Conservation (phyloP, 1,140 invertebrate genomes). For the Orius insidiosus region DNA sequence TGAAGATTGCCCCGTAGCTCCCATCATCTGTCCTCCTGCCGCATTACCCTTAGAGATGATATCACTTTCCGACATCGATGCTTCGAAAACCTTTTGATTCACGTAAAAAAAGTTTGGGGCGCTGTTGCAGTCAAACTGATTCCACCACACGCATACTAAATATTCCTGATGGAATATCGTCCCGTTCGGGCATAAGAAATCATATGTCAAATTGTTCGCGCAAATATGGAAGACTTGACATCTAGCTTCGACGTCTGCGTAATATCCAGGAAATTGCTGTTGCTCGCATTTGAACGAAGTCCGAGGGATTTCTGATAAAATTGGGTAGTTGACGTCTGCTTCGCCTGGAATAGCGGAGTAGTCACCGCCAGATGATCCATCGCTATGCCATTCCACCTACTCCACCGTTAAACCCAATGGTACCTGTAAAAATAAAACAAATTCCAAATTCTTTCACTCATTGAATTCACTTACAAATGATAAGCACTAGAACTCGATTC, state of each 20-base stretch:
- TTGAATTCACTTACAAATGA: too few relatives aligned
- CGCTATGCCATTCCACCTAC: conserved; percentile 18
- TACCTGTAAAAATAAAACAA: conserved; percentile 6
- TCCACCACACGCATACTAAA: conserved; percentile 80
- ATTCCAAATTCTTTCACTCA: too few relatives aligned
- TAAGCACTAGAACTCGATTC: too few relatives aligned
- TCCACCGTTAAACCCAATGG: conserved; percentile 18
- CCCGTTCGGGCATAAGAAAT: conserved; percentile 75
- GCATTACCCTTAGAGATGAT: too few relatives aligned
- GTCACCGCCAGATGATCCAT: conserved; percentile 40
- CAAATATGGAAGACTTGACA: conserved; percentile 80
- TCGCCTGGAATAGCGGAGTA: conserved; percentile 66
- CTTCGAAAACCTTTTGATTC: conserved; percentile 64
- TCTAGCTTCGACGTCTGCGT: conserved; percentile 62
- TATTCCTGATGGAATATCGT: conserved; percentile 73
- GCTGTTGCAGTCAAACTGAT: conserved; percentile 64
- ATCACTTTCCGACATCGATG: conserved; percentile 31
- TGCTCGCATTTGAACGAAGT: conserved; percentile 58
- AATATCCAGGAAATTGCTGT: conserved; percentile 65
- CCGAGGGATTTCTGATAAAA: conserved; percentile 47
- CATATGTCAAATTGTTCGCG: conserved; percentile 57
- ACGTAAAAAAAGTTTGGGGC: conserved; percentile 50
- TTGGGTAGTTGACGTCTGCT: conserved; percentile 49
- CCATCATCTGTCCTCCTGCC: too few relatives aligned
- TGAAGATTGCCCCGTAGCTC: too few relatives aligned